Base-by-base conservation (phyloP, 2,888 invertebrate genomes). In the Pyrocoelia pectoralis region DNA sequence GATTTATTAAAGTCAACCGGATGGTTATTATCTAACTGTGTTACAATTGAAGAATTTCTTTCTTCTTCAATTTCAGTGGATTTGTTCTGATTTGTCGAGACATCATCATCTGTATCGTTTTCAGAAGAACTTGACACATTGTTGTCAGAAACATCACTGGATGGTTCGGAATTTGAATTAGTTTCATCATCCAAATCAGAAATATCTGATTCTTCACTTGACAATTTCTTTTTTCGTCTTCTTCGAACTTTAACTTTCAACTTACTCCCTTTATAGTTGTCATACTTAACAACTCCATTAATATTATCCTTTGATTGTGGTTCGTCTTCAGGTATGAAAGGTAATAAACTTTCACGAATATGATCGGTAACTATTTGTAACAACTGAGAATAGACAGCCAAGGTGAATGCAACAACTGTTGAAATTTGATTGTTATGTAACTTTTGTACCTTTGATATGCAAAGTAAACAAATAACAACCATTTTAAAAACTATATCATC, bases 401-500 rank as follows among this genome's bases (percentile, higher is more conserved):
- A 84, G 53, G 92, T 87, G 76, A 96, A 94, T 19, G 95, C 95
- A 75, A 93, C 89, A 56, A 92, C 87, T 17, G 93, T 90, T 72
- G 94, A 93, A 43, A 91, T 87, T 77, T 92, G 91, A n/a, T 85
- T 84, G n/a, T 92, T 91, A 76, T 91, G 88, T 52, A 84, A 85
- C 74, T 86, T 88, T 77, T 89, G 88, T 59, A 94, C 83, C 80
- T 93, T 92, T 19, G 89, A 86, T 69, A 94, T 87, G 62, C 93
- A 92, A 77, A 94, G 89, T 58, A 96, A 84, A 72, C 92, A 89
- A 73, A 95, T 92, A 54, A 90, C 87, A 8, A 92, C 87, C 61
- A 95, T 89, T 83, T 94, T 95, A 75, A 94, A 93, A 56, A 95
- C 85, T 73, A 92, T 87, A 67, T 90, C 89, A 46, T 88, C 84